Base-by-base conservation (phyloP, 2,888 invertebrate species). In the Acleris literana region DNA sequence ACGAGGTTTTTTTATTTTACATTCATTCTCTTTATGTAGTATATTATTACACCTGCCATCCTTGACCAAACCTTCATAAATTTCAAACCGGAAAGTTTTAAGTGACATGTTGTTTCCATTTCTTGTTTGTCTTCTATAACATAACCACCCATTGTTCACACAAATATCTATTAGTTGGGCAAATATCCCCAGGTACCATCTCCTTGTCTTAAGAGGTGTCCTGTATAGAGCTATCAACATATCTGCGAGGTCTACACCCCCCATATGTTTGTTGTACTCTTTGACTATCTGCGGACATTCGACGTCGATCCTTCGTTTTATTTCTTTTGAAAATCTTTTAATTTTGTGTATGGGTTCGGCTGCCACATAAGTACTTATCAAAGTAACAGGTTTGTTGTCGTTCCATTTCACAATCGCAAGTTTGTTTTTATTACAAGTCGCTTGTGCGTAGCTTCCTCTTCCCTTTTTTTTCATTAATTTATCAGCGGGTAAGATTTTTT, bases 201-300 rank as follows among this genome's bases (percentile, higher is more conserved):
- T 20, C 20, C 20, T 20, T 20, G 20, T 20, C 20, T 20, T 20
- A 20, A 67, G 52, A 6, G 57, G 60, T 3, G 43, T 67, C 25
- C 52, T 55, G 49, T 66, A 69, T 6, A 69, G 22, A 2, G 66
- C 33, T 29, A 65, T 69, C 11, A 69, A 39, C 66, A 69, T 69
- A 16, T 69, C 66, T 2, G 66, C 69, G 18, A 63, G 52, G 48
- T 66, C 69, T 5, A 66, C 66, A 5, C 66, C 63, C 5, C 66
- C 66, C 65, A 65, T 69, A 43, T 69, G 58, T 33, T 58, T 66
- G 13, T 66, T 69, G 51, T 63, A 66, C 5, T 60, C 59, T 53
- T 43, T 61, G 16, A 74, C 65, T 18, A 73, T 65, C 17, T 71
- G 54, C 56, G 76, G 77, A 52, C 73, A 75, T 29, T 57, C 20